These are phyloP conservation scores for Diorhabda carinulata DNA, from an alignment of 1,140 invertebrate genomes.

Conservation along the genomic window DNA sequence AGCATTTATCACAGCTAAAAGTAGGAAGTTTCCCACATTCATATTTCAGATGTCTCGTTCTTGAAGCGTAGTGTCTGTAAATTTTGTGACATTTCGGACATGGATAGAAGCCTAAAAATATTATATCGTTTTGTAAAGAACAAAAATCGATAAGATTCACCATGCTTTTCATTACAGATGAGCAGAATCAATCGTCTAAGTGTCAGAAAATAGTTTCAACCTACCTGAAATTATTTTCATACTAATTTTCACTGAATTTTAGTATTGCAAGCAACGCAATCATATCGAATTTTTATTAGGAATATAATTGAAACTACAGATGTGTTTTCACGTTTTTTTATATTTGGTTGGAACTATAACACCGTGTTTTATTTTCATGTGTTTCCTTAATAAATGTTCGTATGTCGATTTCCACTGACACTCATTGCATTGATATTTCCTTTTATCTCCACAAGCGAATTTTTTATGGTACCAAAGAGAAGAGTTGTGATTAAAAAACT, in stretches of 20 bases:
- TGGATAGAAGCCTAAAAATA: slow-evolving; percentile 8
- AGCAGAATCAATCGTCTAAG: background rate
- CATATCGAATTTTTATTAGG: background rate
- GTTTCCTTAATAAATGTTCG: no score
- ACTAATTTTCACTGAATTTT: background rate
- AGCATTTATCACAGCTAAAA: slow-evolving; percentile 51
- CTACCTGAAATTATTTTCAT: background rate
- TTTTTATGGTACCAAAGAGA: no score
- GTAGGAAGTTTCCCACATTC: slow-evolving; percentile 53
- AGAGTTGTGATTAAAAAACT: no score
- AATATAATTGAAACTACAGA: background rate
- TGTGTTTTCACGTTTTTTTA: no score
- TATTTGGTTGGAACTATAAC: no score
- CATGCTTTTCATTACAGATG: background rate
- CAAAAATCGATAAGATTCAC: background rate
- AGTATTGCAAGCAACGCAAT: background rate
- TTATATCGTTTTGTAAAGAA: background rate
- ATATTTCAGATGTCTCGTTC: slow-evolving; percentile 47
- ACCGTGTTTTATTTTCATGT: no score
- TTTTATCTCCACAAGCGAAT: no score
- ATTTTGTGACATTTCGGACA: slow-evolving; percentile 28
- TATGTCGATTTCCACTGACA: no score
- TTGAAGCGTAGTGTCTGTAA: slow-evolving; percentile 24
- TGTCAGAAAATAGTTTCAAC: background rate
- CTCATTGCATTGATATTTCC: no score